These are phyloP conservation scores for Agrypnus murinus DNA, from an alignment of 2,888 invertebrate genomes.

Conservation along the genomic window DNA sequence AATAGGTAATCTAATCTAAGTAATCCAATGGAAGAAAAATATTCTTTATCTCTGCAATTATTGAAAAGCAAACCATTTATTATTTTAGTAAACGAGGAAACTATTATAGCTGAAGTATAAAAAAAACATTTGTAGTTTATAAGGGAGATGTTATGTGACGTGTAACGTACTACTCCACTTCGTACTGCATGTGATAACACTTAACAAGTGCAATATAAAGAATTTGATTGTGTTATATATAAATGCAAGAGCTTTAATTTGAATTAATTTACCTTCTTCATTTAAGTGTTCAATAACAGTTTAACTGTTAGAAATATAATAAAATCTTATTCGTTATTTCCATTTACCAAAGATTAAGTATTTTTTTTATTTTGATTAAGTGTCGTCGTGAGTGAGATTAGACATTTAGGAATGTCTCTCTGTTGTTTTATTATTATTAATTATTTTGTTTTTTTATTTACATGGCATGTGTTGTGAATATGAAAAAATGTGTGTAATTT, in stretches of 20 bases:
- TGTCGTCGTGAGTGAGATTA: conserved; percentile 42
- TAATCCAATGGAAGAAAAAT: neutral
- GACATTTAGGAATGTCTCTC: conserved; percentile 28
- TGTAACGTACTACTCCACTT: conserved; percentile 42
- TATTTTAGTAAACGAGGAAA: conserved; percentile 22
- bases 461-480: conserved; percentile 25
- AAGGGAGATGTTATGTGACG: conserved; percentile 41
- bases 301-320: conserved; percentile 37
- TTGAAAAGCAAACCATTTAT: conserved; percentile 7
- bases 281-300: conserved; percentile 40
- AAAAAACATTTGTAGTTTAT: conserved; percentile 44
- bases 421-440: conserved; percentile 1
- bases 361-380: conserved; percentile 40
- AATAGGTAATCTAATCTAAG: conserved; percentile 15
- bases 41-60: conserved; percentile 4
- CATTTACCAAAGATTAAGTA: conserved; percentile 50
- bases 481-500: conserved; percentile 6
- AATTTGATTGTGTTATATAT: conserved; percentile 39
- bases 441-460: conserved; percentile 4
- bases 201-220: conserved; percentile 49
- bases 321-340: conserved; percentile 35
- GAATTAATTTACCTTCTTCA: conserved; percentile 26
- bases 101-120: conserved; percentile 14
- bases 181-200: conserved; percentile 49
- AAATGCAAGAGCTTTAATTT: conserved; percentile 37